Evolutionary conservation across 2,113 vertebrate species (phyloP), one percentile per base, ranked within the genome.

Genomic region (Actenoides hombroni): DNA sequence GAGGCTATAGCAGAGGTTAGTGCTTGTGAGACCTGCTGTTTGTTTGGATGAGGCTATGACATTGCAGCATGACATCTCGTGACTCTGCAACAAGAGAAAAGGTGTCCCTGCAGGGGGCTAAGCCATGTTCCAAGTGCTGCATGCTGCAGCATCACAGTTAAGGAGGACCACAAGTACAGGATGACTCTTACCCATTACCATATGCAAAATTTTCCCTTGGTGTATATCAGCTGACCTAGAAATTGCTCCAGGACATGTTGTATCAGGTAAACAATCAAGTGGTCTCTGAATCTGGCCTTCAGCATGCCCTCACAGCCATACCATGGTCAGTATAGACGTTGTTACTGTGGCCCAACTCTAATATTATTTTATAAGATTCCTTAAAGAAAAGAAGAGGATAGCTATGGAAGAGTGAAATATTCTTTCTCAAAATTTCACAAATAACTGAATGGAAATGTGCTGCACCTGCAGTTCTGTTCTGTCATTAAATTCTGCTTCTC

Each of bases 181-280:
- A 3, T n/a, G 44, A 23, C 35, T 24, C 21, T 54, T 26, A 5
- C 0, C 40, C 26, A 21, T 59, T 26, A 6, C 0, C 19, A 18
- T 6, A 2, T 9, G 15, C 63, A 64, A 21, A 35, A 11, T 24
- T 53, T 83, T 63, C 15, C 19, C 42, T 10, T 11, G 20, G 1
- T 24, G 17, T 48, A 6, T 35, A 8, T 16, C 71, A 91, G 24
- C 48, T 78, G 44, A 5, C 12, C 39, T 9, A 13, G 29, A 60
- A 60, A 5, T 15, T 64, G 57, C 57, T 83, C 16, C 44, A 80
- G 76, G 25, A 8, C 0, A 0, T 6, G 35, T 35, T 78, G 35
- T 3, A 59, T 4, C 29, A 21, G 6, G 26, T 28, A 29, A 33
- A 16, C 54, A 57, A 9, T 8, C 11, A 15, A 25, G 5, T 28